These are phyloP conservation scores for Orthonychiurus folsomi DNA, from an alignment of 2,888 invertebrate genomes.

Conservation along the genomic window DNA sequence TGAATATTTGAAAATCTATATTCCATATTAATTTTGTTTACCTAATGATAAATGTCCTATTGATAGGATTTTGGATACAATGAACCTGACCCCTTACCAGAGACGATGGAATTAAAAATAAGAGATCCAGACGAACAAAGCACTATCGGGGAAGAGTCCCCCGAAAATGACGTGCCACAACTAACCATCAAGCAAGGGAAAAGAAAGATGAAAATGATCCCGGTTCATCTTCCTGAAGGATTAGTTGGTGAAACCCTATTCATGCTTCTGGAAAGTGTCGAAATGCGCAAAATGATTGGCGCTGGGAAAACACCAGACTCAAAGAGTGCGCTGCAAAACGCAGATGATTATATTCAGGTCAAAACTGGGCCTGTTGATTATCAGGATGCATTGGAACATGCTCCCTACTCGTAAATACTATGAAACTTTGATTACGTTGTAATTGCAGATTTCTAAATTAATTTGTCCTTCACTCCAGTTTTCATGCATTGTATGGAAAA, in stretches of 20 bases:
- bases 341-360: conserved; percentile 32
- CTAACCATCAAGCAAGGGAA: neutral
- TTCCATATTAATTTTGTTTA: too few relatives aligned
- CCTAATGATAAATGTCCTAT: too few relatives aligned
- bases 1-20: too few relatives aligned
- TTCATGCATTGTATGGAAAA: conserved; percentile 34
- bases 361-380: conserved; percentile 30
- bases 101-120: too few relatives aligned
- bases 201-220: conserved; percentile 21
- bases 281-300: conserved; percentile 27
- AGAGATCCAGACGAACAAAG: neutral
- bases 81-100: too few relatives aligned
- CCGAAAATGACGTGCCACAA: neutral
- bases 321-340: conserved; percentile 23
- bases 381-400: conserved; percentile 28
- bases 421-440: neutral
- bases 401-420: conserved; percentile 37
- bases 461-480: conserved; percentile 15
- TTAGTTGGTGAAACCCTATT: conserved; percentile 35
- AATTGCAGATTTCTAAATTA: neutral
- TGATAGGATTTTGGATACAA: neutral
- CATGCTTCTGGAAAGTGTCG: conserved; percentile 31
- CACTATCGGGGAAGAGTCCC: too few relatives aligned
- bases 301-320: conserved; percentile 23
- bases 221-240: conserved; percentile 24